A percentile compares a stretch with the other conserved stretches of the same genome.
Evolutionary conservation across 2,888 invertebrate species (phyloP).

Genomic region (Brachypterus glaber): DNA sequence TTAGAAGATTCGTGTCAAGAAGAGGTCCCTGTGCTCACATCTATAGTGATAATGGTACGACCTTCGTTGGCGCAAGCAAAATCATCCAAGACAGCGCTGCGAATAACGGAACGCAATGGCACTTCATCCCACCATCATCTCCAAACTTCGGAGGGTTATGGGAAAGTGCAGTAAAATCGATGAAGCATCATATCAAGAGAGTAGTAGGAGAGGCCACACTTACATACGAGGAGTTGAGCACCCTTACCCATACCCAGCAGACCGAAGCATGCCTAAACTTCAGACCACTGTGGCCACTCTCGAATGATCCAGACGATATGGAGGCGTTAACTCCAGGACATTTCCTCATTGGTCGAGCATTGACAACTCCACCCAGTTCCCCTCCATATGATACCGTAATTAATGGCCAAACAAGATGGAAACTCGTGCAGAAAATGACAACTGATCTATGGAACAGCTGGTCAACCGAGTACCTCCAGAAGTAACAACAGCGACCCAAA

Average conservation of each 20-base stretch:
- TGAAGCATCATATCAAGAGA: slow-evolving; percentile 25
- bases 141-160: slow-evolving; percentile 28
- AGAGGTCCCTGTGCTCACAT: slow-evolving; percentile 14
- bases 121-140: slow-evolving; percentile 27
- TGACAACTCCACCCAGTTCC: slow-evolving; percentile 18
- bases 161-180: slow-evolving; percentile 27
- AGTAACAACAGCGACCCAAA: slow-evolving; percentile 18
- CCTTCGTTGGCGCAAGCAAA: slow-evolving; percentile 14
- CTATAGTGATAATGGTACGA: slow-evolving; percentile 15
- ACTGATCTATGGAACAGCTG: slow-evolving; percentile 21
- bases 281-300: slow-evolving; percentile 24
- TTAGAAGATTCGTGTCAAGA: slow-evolving; percentile 17
- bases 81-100: too few species aligned
- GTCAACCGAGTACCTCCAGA: slow-evolving; percentile 22
- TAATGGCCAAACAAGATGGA: slow-evolving; percentile 18
- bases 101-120: slow-evolving; percentile 21
- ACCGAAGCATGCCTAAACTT: slow-evolving; percentile 29
- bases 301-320: slow-evolving; percentile 21
- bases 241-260: slow-evolving; percentile 21
- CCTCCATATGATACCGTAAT: slow-evolving; percentile 10
- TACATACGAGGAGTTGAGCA: slow-evolving; percentile 28
- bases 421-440: slow-evolving; percentile 15
- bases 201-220: slow-evolving; percentile 19
- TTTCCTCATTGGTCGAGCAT: slow-evolving; percentile 21
- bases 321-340: slow-evolving; percentile 23